Evolutionary conservation across 92 coral and sea anemone species (phyloP).

Genomic region (Zoanthus sociatus): DNA sequence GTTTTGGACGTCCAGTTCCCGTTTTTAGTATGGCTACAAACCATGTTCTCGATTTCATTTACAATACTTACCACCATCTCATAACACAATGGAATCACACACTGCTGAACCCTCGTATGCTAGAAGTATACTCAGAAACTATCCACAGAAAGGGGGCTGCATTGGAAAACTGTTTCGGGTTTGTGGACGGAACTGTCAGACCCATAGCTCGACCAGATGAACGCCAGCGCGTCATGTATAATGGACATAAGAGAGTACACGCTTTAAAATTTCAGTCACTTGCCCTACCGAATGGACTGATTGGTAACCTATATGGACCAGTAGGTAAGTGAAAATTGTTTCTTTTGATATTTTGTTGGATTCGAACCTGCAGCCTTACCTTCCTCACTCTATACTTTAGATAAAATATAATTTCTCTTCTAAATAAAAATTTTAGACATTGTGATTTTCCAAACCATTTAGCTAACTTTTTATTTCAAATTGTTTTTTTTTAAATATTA

Average conservation of each 20-base stretch:
- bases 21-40: constrained; percentile 19
- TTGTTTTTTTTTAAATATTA: not conserved
- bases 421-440: not conserved
- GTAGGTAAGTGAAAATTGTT: constrained; percentile 9
- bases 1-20: constrained; percentile 23
- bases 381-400: constrained; percentile 11
- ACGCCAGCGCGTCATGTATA: not conserved
- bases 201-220: constrained; percentile 21
- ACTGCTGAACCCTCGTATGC: not conserved
- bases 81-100: constrained; percentile 22
- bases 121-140: constrained; percentile 12
- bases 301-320: constrained; percentile 16
- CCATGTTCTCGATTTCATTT: constrained; percentile 11
- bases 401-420: not conserved
- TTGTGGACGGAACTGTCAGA: not conserved
- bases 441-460: not conserved
- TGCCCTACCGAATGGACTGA: constrained; percentile 6
- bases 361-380: not conserved
- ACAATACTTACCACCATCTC: not conserved
- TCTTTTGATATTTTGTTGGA: not conserved
- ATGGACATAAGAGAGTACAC: no score
- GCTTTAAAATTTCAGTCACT: no score
- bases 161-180: not conserved
- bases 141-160: constrained; percentile 11
- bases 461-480: not conserved